phyloP scores from a whole-genome alignment of 2,797 vertebrate genomes.

The Mionectes olivaceus region DNA sequence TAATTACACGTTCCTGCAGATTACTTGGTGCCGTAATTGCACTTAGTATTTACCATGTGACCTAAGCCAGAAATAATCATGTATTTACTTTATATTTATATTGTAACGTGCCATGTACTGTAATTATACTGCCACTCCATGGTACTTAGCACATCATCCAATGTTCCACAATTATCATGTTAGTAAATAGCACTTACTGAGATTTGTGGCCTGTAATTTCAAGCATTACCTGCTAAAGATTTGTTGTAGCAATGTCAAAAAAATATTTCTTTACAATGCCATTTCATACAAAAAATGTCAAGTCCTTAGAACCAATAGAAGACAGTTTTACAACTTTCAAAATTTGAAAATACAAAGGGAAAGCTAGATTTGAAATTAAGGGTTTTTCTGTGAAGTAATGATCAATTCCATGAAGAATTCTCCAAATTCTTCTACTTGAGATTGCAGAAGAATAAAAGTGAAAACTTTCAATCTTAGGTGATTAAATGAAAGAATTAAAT shows the following conservation, averaged over 20 bases:
- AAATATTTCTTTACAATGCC: constrained; percentile 6
- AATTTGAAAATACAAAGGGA: background rate
- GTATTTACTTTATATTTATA: constrained; percentile 79
- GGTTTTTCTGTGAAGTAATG: background rate
- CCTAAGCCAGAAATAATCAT: constrained; percentile 74
- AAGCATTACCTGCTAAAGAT: constrained; percentile 58
- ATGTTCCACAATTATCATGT: constrained; percentile 75
- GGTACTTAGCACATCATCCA: constrained; percentile 75
- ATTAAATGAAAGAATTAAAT: constrained; percentile 7
- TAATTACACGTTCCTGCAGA: constrained; percentile 74
- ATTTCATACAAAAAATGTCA: background rate
- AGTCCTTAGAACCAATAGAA: background rate
- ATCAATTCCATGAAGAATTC: background rate
- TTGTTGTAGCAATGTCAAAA: constrained; percentile 25
- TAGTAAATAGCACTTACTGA: constrained; percentile 69
- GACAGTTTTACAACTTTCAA: background rate
- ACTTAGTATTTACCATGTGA: constrained; percentile 75
- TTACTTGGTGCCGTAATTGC: constrained; percentile 72
- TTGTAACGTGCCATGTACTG: constrained; percentile 75
- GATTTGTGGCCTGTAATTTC: constrained; percentile 70
- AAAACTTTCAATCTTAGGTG: background rate
- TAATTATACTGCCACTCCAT: constrained; percentile 77
- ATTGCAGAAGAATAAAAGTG: background rate
- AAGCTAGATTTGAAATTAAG: background rate
- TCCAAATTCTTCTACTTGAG: background rate